Conservation (phyloP, 1,140 invertebrate species). For the Psix sp. region DNA sequence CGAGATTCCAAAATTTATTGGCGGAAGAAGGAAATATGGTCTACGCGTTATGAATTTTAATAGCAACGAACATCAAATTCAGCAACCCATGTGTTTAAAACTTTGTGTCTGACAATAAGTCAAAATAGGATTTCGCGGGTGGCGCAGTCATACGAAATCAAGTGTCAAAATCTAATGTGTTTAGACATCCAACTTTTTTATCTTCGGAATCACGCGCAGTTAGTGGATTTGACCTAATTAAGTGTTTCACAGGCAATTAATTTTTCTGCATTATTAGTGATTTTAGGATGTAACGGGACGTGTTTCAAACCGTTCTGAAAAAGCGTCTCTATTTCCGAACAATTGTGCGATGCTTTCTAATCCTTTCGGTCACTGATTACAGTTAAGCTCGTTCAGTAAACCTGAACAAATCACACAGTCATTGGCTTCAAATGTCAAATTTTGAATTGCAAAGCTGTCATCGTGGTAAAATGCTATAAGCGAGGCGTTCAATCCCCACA, state of each 20-base stretch:
- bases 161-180: too few species aligned
- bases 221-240: too few species aligned
- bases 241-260: too few species aligned
- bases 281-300: too few species aligned
- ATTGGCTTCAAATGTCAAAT: conserved; percentile 42
- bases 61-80: conserved; percentile 29
- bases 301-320: too few species aligned
- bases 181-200: too few species aligned
- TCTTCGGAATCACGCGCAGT: not conserved
- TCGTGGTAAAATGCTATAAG: conserved; percentile 32
- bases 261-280: too few species aligned
- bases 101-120: too few species aligned
- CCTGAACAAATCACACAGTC: conserved; percentile 37
- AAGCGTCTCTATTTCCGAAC: not conserved
- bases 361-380: conserved; percentile 30
- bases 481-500: conserved; percentile 24
- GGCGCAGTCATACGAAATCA: too few species aligned
- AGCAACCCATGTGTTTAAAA: too few species aligned
- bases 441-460: conserved; percentile 52
- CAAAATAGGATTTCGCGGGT: too few species aligned
- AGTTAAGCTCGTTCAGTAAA: conserved; percentile 19
- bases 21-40: not conserved
- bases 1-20: conserved; percentile 21
- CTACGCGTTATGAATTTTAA: conserved; percentile 31
- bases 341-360: not conserved